phyloP scores from a whole-genome alignment of 2,113 vertebrate genomes.

The Eurypyga helias region DNA sequence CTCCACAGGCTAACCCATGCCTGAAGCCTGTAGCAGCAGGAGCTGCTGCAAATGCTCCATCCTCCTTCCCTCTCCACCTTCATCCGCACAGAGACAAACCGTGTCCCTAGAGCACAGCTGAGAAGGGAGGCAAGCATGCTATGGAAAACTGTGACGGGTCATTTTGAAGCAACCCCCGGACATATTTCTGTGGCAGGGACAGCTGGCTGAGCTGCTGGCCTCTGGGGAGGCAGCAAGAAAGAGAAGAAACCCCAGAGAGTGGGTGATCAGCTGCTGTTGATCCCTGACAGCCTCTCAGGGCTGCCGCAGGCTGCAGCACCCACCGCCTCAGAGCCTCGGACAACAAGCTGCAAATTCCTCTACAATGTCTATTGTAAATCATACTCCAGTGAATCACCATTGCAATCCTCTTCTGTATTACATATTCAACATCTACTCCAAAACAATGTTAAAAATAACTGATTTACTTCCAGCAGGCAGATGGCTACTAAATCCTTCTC shows the following conservation, averaged over 20 bases:
- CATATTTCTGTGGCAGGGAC: background rate
- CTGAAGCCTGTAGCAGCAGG: background rate
- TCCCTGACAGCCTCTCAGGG: background rate
- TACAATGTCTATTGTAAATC: background rate
- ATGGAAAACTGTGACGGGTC: background rate
- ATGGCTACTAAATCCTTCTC: background rate
- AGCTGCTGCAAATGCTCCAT: background rate
- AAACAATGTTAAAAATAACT: conserved; percentile 15
- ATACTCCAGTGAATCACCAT: background rate
- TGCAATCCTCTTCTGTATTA: background rate
- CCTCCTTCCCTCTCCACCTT: background rate
- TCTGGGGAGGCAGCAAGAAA: background rate
- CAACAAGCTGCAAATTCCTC: background rate
- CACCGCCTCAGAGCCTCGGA: fast-evolving
- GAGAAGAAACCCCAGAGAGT: background rate
- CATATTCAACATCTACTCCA: background rate
- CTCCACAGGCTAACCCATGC: background rate
- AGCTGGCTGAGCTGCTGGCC: background rate
- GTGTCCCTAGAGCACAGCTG: background rate
- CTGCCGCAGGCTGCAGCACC: background rate
- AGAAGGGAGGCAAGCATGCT: background rate
- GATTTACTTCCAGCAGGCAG: conserved; percentile 6
- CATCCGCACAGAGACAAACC: background rate
- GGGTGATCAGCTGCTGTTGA: background rate
- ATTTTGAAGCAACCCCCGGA: background rate